Conservation (phyloP, 2,888 invertebrate species). For the Yponomeuta cagnagella region DNA sequence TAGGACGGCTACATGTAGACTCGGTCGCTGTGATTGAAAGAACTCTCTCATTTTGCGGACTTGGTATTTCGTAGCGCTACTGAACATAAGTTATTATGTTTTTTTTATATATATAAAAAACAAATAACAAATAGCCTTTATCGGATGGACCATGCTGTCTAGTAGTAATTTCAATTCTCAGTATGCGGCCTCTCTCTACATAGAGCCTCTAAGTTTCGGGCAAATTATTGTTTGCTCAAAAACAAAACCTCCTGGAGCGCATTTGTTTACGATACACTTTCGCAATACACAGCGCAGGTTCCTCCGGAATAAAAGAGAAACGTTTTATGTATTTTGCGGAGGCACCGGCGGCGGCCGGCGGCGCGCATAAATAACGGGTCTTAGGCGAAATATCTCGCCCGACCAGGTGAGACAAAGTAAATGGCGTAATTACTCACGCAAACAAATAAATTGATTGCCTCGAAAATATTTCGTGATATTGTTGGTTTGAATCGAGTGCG, state of each 20-base stretch:
- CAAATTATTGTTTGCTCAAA: not conserved
- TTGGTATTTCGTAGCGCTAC: too few species aligned
- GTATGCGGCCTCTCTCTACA: not conserved
- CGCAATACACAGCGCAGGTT: not conserved
- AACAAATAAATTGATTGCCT: slow-evolving; percentile 7
- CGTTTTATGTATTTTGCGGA: not conserved
- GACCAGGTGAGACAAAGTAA: slow-evolving; percentile 16
- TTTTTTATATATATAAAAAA: too few species aligned
- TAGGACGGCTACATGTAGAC: too few species aligned
- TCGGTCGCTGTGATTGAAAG: too few species aligned
- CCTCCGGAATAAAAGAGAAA: not conserved
- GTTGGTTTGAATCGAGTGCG: not conserved
- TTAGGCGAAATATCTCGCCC: slow-evolving; percentile 21
- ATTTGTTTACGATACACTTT: not conserved
- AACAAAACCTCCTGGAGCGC: not conserved
- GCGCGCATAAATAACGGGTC: slow-evolving; percentile 22
- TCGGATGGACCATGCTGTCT: not conserved
- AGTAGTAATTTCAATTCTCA: not conserved
- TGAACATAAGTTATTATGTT: too few species aligned
- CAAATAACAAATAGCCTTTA: too few species aligned
- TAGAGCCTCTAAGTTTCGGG: not conserved
- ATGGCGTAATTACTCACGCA: slow-evolving; percentile 14
- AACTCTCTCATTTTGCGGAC: too few species aligned
- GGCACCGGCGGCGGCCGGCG: slow-evolving; percentile 9
- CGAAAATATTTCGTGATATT: not conserved